These are phyloP conservation scores for Odontophorus gujanensis DNA, from an alignment of 2,113 vertebrate genomes.

Conservation along the genomic window DNA sequence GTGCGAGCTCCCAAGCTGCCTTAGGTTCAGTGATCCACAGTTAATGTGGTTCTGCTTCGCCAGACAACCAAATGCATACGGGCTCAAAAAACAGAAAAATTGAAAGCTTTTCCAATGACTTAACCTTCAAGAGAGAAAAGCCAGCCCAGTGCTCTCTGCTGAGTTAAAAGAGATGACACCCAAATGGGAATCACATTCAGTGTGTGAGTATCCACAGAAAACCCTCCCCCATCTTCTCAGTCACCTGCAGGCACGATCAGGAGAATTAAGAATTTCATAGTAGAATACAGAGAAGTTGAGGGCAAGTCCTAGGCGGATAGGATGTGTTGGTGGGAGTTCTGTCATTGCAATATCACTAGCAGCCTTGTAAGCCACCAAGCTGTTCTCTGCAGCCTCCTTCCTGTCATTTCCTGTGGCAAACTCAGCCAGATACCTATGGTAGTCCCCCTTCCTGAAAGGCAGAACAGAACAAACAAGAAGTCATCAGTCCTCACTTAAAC, in stretches of 20 bases:
- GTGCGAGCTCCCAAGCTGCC: neutral
- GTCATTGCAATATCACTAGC: constrained; percentile 97
- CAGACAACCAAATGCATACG: neutral
- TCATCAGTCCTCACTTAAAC: neutral
- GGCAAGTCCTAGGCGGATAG: constrained; percentile 96
- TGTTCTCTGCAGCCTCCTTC: constrained; percentile 99
- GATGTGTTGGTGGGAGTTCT: constrained; percentile 96
- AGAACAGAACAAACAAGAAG: neutral
- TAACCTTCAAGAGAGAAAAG: neutral
- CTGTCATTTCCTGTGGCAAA: constrained; percentile 97
- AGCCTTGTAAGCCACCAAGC: constrained; percentile 97
- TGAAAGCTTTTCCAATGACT: neutral
- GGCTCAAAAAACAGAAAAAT: neutral
- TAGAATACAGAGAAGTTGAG: constrained; percentile 99
- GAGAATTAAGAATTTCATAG: constrained; percentile 99
- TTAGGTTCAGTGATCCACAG: neutral
- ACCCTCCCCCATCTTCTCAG: neutral
- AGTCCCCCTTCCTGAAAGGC: constrained; percentile 93
- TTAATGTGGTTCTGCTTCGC: neutral
- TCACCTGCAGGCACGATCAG: constrained; percentile 96
- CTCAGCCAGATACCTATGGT: constrained; percentile 99
- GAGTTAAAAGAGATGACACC: neutral
- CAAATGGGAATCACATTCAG: neutral
- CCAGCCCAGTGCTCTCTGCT: neutral
- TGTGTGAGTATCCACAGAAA: neutral